Evolutionary conservation across 2,113 vertebrate species (phyloP).

Genomic region (Anhinga rufa): DNA sequence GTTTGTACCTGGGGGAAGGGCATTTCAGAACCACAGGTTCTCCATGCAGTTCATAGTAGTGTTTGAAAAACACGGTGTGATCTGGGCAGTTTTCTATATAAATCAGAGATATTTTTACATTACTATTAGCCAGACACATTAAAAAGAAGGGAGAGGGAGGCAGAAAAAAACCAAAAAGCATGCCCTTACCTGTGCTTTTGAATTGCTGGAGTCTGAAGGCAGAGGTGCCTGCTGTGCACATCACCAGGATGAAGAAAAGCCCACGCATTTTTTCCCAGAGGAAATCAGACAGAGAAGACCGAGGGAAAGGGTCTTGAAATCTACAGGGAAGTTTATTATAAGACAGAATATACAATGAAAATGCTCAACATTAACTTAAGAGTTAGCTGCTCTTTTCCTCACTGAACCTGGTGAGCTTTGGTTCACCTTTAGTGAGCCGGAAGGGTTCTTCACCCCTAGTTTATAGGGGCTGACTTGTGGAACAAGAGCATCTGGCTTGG

Average conservation of each 20-base stretch:
- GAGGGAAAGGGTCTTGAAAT: neutral
- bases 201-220: conserved; percentile 26
- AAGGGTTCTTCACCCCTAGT: neutral
- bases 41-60: conserved; percentile 66
- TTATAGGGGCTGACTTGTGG: neutral
- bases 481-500: neutral
- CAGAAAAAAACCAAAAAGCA: neutral
- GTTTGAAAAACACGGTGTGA: conserved; percentile 47
- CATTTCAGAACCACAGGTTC: conserved; percentile 82
- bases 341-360: neutral
- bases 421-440: neutral
- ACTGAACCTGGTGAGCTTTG: neutral
- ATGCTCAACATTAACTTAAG: neutral
- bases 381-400: neutral
- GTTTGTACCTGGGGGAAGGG: conserved; percentile 47
- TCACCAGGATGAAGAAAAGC: conserved; percentile 20
- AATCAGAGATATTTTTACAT: conserved; percentile 30
- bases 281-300: neutral
- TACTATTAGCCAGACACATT: neutral
- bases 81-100: conserved; percentile 58
- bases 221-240: neutral
- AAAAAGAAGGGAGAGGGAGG: neutral
- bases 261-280: neutral
- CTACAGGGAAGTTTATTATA: conserved; percentile 2
- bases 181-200: conserved; percentile 48